These are phyloP conservation scores for Ammodytes dubius DNA, from an alignment of 2,113 vertebrate genomes.

Conservation along the genomic window DNA sequence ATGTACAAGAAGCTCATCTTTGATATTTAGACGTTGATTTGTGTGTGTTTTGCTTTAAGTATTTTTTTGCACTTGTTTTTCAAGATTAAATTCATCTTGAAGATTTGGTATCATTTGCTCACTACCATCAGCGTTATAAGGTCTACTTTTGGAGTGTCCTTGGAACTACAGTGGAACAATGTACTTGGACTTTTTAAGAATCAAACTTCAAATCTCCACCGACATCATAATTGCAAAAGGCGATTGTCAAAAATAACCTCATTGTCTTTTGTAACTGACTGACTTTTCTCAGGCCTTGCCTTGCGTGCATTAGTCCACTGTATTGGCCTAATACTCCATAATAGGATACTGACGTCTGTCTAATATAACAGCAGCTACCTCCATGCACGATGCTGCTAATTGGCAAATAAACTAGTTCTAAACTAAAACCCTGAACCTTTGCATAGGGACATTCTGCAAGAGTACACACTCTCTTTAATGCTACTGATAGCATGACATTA, in stretches of 20 bases:
- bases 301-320: not conserved
- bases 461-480: too few species aligned
- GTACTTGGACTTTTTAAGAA: not conserved
- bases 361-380: not conserved
- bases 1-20: not conserved
- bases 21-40: not conserved
- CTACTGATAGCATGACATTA: not conserved
- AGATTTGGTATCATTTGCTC: not conserved
- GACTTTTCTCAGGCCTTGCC: not conserved
- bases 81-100: not conserved
- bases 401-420: not conserved
- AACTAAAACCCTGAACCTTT: not conserved
- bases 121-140: not conserved
- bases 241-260: not conserved
- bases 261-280: not conserved
- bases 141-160: not conserved
- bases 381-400: not conserved
- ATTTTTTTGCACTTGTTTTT: not conserved
- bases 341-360: conserved; percentile 33
- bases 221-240: not conserved
- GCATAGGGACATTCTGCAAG: not conserved
- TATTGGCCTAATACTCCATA: conserved; percentile 17
- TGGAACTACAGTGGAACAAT: too few species aligned
- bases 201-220: not conserved
- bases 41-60: not conserved